Base-by-base conservation (phyloP, 2,113 vertebrate genomes). In the Apteryx mantelli region DNA sequence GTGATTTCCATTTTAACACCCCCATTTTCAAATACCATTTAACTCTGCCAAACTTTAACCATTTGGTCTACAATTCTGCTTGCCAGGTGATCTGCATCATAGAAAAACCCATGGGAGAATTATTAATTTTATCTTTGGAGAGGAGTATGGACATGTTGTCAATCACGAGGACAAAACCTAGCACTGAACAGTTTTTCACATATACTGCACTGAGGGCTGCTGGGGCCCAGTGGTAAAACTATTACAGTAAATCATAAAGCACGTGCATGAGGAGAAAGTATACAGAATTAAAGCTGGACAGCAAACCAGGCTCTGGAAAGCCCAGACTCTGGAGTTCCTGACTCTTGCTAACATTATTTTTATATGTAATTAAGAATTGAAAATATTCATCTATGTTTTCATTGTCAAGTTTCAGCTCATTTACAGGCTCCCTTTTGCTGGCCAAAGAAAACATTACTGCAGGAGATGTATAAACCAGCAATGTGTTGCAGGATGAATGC, bases 141-240 rank as follows among this genome's bases (percentile, higher is more conserved):
- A 0, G 0, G 7, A 5, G 5, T 56, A 83, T 89, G 73, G 61
- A 79, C 38, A n/a, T 4, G 3, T 13, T 28, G 17, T 76, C 38
- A 95, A 36, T 8, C 5, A 36, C 11, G 15, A 85, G 58, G 34
- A 69, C 25, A 85, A 71, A 79, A 85, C n/a, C 76, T 60, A 79
- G 28, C 44, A 63, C 44, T 77, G 58, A 84, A 75, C 13, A 78
- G 30, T 40, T 76, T 32, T 36, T 81, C 30, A 42, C 18, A 68
- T 13, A 14, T 28, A 50, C 5, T 88, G 26, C 30, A 12, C 28
- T 79, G 40, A 65, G 64, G 52, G 24, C n/a, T 34, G 55, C 55
- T 77, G 68, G 13, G 11, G 24, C 77, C 36, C 79, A 90, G 32
- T 26, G 42, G 26, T 68, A 82, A 83, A 82, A 68, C 69, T 15